Evolutionary conservation across 2,888 invertebrate genomes (phyloP).

Genomic region (Dinocampus coccinellae): DNA sequence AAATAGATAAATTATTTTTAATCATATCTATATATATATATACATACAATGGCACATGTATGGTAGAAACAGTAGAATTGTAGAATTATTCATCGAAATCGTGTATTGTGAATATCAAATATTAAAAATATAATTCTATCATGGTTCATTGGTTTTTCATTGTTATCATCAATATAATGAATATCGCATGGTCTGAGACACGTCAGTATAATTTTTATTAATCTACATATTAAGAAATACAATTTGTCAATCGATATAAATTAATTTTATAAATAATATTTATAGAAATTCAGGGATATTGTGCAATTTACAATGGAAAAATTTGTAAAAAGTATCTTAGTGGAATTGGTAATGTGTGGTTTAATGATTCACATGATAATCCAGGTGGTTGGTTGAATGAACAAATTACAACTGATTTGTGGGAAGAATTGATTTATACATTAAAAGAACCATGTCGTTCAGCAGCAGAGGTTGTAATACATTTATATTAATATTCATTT

Average conservation of each 20-base stretch:
- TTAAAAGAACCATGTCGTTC: conserved; percentile 87
- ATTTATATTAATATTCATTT: background rate
- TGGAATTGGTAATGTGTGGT: conserved; percentile 80
- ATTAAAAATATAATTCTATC: background rate
- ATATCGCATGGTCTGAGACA: background rate
- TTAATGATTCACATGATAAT: conserved; percentile 76
- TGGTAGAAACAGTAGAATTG: too few relatives aligned
- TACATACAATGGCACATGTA: too few relatives aligned
- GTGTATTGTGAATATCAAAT: conserved; percentile 41
- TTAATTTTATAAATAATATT: background rate
- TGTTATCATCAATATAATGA: conserved; percentile 10
- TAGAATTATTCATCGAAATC: too few relatives aligned
- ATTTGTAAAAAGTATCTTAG: conserved; percentile 80
- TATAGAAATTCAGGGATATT: conserved; percentile 74
- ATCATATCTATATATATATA: too few relatives aligned
- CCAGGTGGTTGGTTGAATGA: conserved; percentile 86
- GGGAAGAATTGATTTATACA: conserved; percentile 87
- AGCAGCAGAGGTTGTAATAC: conserved; percentile 83
- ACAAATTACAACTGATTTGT: conserved; percentile 84
- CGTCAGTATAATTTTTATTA: background rate
- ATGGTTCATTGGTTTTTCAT: background rate
- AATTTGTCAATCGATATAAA: background rate
- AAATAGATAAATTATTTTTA: too few relatives aligned
- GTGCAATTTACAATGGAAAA: conserved; percentile 89
- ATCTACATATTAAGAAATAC: background rate